Conservation (phyloP, 1,140 invertebrate genomes). For the Palaemon carinicauda region DNA sequence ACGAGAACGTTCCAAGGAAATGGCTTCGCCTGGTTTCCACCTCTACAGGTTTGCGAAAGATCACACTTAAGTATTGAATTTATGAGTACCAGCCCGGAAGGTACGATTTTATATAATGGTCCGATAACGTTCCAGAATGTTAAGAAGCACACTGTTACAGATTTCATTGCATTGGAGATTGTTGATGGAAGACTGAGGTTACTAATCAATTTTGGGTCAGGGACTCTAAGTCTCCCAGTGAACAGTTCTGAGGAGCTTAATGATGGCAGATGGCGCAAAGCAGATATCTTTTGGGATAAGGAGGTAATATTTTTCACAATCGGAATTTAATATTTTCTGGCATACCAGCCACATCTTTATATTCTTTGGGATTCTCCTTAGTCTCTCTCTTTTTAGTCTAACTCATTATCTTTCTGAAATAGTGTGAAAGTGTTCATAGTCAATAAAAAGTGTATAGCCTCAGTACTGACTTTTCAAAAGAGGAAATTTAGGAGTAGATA, state of each 20-base stretch:
- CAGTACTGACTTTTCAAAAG: too few relatives aligned
- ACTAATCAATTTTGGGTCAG: slow-evolving; percentile 94
- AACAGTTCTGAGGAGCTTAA: slow-evolving; percentile 84
- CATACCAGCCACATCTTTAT: too few relatives aligned
- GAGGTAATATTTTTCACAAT: slow-evolving; percentile 69
- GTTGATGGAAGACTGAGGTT: slow-evolving; percentile 88
- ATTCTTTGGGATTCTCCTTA: too few relatives aligned
- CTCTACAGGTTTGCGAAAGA: slow-evolving; percentile 93
- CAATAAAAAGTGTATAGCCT: too few relatives aligned
- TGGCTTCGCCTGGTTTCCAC: slow-evolving; percentile 95
- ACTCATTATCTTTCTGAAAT: too few relatives aligned
- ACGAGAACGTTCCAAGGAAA: slow-evolving; percentile 90
- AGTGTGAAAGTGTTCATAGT: too few relatives aligned
- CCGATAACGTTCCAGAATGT: slow-evolving; percentile 90
- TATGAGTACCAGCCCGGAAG: slow-evolving; percentile 88
- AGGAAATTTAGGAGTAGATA: too few relatives aligned
- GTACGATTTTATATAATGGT: slow-evolving; percentile 95
- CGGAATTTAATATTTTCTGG: too few relatives aligned
- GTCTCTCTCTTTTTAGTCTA: too few relatives aligned
- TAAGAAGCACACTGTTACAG: slow-evolving; percentile 85
- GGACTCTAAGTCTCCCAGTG: slow-evolving; percentile 86
- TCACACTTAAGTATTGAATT: slow-evolving; percentile 96
- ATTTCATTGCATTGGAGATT: slow-evolving; percentile 94
- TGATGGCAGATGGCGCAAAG: slow-evolving; percentile 94
- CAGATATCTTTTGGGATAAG: slow-evolving; percentile 95